These are phyloP conservation scores for Sebastes taczanowskii DNA, from an alignment of 2,797 vertebrate species.

Conservation along the genomic window DNA sequence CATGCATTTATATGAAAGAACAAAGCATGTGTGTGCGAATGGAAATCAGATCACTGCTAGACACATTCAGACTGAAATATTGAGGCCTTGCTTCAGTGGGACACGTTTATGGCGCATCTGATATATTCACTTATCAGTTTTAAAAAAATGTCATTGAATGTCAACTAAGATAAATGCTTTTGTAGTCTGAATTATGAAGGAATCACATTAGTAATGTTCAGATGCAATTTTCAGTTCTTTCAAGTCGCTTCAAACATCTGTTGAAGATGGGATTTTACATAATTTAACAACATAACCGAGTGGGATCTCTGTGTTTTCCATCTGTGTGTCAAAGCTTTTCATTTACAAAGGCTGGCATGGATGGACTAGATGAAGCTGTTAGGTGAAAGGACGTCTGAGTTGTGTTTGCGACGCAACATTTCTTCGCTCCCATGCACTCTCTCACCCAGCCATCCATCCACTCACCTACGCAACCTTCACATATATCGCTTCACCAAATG, in stretches of 20 bases:
- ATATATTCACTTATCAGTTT: conserved; percentile 61
- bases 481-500: conserved; percentile 4
- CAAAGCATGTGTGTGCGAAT: not conserved
- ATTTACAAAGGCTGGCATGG: conserved; percentile 22
- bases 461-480: conserved; percentile 14
- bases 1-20: conserved; percentile 49
- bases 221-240: conserved; percentile 68
- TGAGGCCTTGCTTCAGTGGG: conserved; percentile 58
- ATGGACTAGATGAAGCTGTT: conserved; percentile 23
- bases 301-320: conserved; percentile 42
- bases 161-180: conserved; percentile 64
- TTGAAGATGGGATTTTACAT: conserved; percentile 71
- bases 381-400: not conserved
- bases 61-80: conserved; percentile 63
- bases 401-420: not conserved
- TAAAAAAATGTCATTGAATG: conserved; percentile 65
- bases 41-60: conserved; percentile 51
- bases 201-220: conserved; percentile 70
- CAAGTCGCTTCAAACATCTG: conserved; percentile 73
- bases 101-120: conserved; percentile 50
- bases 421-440: not conserved
- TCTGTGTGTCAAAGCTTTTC: conserved; percentile 32
- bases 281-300: conserved; percentile 65
- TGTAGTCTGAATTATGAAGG: conserved; percentile 70
- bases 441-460: not conserved